Evolutionary conservation across 2,797 vertebrate genomes (phyloP).

Genomic region (Natrix natrix): DNA sequence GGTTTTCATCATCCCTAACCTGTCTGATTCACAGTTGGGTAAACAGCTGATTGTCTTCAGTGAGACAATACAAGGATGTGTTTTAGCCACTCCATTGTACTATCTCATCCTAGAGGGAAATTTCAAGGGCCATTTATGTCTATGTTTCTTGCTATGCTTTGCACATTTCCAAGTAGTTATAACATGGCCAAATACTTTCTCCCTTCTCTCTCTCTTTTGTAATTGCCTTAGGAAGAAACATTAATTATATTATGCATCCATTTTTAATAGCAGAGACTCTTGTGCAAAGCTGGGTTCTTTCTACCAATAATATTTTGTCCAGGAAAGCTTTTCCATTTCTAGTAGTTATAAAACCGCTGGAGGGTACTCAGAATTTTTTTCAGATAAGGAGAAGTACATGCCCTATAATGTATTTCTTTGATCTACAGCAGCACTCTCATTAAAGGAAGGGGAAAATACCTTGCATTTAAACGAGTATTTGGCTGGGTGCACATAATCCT

Average conservation of each 20-base stretch:
- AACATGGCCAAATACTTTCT: conserved; percentile 37
- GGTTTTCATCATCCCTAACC: conserved; percentile 59
- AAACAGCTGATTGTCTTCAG: conserved; percentile 67
- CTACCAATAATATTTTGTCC: conserved; percentile 50
- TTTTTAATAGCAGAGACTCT: conserved; percentile 52
- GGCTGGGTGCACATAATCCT: conserved; percentile 37
- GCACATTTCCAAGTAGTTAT: conserved; percentile 49
- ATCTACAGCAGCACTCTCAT: conserved; percentile 4
- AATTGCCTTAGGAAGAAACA: conserved; percentile 61
- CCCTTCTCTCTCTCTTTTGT: not conserved
- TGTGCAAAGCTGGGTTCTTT: conserved; percentile 40
- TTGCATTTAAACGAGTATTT: conserved; percentile 47
- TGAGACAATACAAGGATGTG: conserved; percentile 57
- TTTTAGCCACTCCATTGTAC: conserved; percentile 51
- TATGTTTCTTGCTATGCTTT: conserved; percentile 32
- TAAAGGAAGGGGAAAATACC: conserved; percentile 21
- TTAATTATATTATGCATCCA: conserved; percentile 64
- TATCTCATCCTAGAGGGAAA: conserved; percentile 37
- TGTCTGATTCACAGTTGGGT: conserved; percentile 67
- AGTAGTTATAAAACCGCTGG: conserved; percentile 53
- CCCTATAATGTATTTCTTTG: conserved; percentile 45
- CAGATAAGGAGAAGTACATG: conserved; percentile 54
- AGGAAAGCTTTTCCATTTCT: conserved; percentile 61
- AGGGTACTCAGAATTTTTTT: conserved; percentile 62
- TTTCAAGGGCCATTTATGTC: conserved; percentile 55